phyloP scores from a whole-genome alignment of 2,888 invertebrate genomes.

The Lydus trimaculatus region DNA sequence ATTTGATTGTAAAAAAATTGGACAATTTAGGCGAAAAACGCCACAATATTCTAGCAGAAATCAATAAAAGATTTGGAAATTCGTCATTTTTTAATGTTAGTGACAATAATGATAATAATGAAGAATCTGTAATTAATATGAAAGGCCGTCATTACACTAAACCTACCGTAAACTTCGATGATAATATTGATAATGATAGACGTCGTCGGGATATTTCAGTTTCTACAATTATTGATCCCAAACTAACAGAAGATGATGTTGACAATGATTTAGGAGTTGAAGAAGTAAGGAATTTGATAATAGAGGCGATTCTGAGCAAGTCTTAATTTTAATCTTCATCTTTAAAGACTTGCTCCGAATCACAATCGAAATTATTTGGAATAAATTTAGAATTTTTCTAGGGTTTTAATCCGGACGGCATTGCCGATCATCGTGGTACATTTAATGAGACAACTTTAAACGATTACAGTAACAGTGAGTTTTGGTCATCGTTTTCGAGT shows the following conservation, averaged over 20 bases:
- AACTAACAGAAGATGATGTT: slow-evolving; percentile 68
- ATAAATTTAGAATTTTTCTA: slow-evolving; percentile 42
- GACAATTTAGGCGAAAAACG: slow-evolving; percentile 67
- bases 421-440: slow-evolving; percentile 69
- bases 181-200: slow-evolving; percentile 50
- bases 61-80: slow-evolving; percentile 61
- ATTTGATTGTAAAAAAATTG: slow-evolving; percentile 66
- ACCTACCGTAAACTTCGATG: slow-evolving; percentile 49
- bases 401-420: slow-evolving; percentile 69
- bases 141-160: slow-evolving; percentile 53
- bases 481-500: slow-evolving; percentile 83
- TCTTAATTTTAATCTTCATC: no score
- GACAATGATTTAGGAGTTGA: slow-evolving; percentile 69
- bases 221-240: slow-evolving; percentile 60
- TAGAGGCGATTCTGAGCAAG: not conserved
- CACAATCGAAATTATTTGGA: not conserved
- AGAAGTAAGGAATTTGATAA: slow-evolving; percentile 62
- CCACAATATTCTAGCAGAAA: slow-evolving; percentile 63
- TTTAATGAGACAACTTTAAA: slow-evolving; percentile 72
- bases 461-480: slow-evolving; percentile 79
- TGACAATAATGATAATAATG: slow-evolving; percentile 15
- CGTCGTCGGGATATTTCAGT: slow-evolving; percentile 64
- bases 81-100: not conserved
- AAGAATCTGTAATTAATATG: slow-evolving; percentile 34
- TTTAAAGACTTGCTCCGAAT: no score